Evolutionary conservation across 2,888 invertebrate species (phyloP).

Genomic region (Drosophila mulleri): DNA sequence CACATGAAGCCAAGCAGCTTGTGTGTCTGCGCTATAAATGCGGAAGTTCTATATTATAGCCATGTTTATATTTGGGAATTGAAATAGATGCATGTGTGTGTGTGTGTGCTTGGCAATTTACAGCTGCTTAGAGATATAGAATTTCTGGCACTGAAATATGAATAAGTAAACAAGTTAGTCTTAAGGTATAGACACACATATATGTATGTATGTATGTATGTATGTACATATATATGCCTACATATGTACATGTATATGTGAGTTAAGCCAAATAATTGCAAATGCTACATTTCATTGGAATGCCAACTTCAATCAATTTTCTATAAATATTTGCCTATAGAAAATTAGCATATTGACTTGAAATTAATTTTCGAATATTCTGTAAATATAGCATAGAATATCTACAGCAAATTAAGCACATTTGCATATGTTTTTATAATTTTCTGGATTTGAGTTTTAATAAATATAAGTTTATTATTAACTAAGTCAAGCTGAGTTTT

Average conservation of each 20-base stretch:
- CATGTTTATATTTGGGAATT: conserved; percentile 3
- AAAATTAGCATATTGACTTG: background rate
- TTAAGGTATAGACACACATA: background rate
- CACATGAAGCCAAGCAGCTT: conserved; percentile 4
- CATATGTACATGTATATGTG: too few relatives aligned
- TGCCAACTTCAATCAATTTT: background rate
- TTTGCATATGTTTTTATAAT: too few relatives aligned
- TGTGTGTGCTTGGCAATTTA: conserved; percentile 3
- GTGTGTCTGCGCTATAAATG: background rate
- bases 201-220: too few relatives aligned
- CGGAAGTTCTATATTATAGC: background rate
- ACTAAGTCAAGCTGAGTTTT: too few relatives aligned
- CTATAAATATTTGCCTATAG: background rate
- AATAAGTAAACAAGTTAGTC: background rate
- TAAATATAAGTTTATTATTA: too few relatives aligned
- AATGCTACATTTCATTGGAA: background rate
- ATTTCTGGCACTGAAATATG: background rate
- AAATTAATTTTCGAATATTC: too few relatives aligned
- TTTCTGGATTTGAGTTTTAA: too few relatives aligned
- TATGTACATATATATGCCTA: background rate
- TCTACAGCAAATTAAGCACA: too few relatives aligned
- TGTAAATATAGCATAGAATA: too few relatives aligned
- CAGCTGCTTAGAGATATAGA: background rate
- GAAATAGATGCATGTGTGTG: background rate
- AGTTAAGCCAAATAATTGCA: background rate